phyloP scores from a whole-genome alignment of 2,888 invertebrate genomes.

The Parapristionchus giblindavisi region DNA sequence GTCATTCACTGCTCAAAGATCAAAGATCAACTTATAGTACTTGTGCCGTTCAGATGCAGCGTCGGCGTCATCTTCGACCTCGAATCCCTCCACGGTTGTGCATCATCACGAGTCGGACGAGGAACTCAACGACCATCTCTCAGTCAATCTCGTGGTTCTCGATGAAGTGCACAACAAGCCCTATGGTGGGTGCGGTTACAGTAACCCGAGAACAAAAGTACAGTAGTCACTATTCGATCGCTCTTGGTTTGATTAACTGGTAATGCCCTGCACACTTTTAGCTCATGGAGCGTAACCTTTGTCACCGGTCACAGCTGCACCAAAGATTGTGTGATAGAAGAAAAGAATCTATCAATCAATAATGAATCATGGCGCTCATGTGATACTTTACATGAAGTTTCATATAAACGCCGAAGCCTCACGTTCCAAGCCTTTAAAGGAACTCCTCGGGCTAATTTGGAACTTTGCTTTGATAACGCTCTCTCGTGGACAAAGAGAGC shows the following conservation, averaged over 20 bases:
- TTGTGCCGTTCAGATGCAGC: background rate
- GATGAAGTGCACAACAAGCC: conserved; percentile 59
- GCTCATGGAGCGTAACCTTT: background rate
- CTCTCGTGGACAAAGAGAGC: no score
- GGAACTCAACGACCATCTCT: conserved; percentile 59
- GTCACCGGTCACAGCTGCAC: background rate
- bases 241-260: no score
- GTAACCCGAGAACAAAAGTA: background rate
- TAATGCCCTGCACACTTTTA: no score
- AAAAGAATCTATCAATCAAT: no score
- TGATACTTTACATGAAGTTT: no score
- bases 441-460: no score
- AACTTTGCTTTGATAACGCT: no score
- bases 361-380: no score
- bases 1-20: background rate
- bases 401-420: no score
- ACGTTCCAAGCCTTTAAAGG: no score
- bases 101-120: conserved; percentile 54
- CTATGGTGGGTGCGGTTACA: conserved; percentile 43
- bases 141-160: conserved; percentile 67
- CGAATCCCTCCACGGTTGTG: background rate
- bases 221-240: no score
- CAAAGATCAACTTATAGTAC: background rate
- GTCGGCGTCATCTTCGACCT: background rate
- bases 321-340: background rate